Conservation (phyloP, 2,888 invertebrate genomes). For the Phaonia tiefii region DNA sequence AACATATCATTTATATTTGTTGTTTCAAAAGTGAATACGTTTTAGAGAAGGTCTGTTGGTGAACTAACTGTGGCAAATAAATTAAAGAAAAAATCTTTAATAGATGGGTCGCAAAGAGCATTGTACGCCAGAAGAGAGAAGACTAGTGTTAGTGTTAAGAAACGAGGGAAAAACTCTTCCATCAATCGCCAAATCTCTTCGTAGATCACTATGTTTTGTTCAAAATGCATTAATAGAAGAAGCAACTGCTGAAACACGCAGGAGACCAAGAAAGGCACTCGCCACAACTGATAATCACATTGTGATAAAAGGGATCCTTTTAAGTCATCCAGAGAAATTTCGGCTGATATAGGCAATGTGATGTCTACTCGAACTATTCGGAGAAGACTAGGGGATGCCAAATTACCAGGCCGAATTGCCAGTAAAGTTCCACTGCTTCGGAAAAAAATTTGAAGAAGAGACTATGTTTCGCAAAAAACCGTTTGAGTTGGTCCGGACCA, state of each 20-base stretch:
- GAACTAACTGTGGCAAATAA: background rate
- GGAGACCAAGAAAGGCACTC: background rate
- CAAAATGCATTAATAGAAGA: background rate
- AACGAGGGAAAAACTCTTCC: slow-evolving; percentile 1
- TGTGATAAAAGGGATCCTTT: background rate
- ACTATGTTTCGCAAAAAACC: too few relatives aligned
- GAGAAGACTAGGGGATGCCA: background rate
- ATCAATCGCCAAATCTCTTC: background rate
- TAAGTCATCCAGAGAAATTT: too few relatives aligned
- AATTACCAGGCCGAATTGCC: slow-evolving; percentile 1
- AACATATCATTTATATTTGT: too few relatives aligned
- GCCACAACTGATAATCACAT: background rate
- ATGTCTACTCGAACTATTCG: too few relatives aligned
- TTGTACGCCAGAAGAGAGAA: too few relatives aligned
- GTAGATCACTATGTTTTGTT: slow-evolving; percentile 5
- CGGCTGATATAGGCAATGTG: too few relatives aligned
- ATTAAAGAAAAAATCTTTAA: background rate
- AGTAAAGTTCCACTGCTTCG: slow-evolving; percentile 6
- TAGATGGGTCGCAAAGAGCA: slow-evolving; percentile 8
- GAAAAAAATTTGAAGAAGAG: too few relatives aligned
- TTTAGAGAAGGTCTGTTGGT: background rate
- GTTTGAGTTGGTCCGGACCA: too few relatives aligned
- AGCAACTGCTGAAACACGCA: background rate
- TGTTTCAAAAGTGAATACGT: too few relatives aligned
- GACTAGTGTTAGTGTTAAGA: background rate